Conservation (phyloP, 2,797 vertebrate genomes). For the Alectoris magna region DNA sequence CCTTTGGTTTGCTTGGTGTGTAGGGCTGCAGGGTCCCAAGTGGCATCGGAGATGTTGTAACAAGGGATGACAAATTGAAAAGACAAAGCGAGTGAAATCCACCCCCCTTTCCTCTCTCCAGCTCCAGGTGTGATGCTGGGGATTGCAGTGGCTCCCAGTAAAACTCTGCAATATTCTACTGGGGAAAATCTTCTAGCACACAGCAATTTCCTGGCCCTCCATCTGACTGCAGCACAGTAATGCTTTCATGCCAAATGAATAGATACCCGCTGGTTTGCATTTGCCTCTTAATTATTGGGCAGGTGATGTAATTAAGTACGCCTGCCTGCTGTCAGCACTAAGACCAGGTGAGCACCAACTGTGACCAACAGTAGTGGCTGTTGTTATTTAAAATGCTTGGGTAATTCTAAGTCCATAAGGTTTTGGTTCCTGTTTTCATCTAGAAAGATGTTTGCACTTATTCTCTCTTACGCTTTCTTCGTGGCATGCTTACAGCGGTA, state of each 20-base stretch:
- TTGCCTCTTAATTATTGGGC: neutral
- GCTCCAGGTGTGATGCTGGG: neutral
- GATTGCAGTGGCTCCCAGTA: neutral
- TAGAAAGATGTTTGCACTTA: neutral
- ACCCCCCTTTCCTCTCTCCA: no score
- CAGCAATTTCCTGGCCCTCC: neutral
- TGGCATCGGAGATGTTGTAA: neutral
- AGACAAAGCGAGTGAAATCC: neutral
- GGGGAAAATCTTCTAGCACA: neutral
- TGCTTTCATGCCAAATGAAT: neutral
- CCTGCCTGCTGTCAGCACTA: neutral
- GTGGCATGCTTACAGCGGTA: neutral
- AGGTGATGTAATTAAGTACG: neutral
- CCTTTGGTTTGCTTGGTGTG: neutral
- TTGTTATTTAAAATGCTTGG: rapidly evolving
- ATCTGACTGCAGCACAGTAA: neutral
- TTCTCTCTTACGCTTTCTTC: neutral
- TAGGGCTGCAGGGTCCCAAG: neutral
- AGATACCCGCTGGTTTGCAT: neutral
- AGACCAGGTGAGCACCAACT: neutral
- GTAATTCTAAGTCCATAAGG: neutral
- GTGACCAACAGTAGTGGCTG: neutral
- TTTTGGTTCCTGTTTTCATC: neutral
- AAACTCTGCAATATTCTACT: neutral
- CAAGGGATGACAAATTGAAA: no score